Conservation (phyloP, 2,113 vertebrate species). For the human region DNA sequence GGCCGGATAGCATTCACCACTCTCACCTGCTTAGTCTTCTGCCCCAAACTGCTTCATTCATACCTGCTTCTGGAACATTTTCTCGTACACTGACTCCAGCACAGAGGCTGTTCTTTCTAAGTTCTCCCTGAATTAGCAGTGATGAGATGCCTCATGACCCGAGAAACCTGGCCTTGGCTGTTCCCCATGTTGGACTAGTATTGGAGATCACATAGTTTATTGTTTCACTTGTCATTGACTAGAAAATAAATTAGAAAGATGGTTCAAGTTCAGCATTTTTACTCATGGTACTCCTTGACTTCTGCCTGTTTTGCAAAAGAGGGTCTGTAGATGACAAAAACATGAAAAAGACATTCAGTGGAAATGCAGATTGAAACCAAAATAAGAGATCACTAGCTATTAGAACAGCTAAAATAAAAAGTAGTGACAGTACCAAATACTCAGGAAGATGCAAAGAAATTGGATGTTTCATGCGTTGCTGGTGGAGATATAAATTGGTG, state of each 20-base stretch:
- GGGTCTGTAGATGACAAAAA: background rate
- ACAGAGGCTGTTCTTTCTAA: background rate
- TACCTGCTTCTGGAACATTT: background rate
- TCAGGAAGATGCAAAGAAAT: background rate
- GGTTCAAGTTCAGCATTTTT: slow-evolving; percentile 56
- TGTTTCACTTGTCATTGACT: slow-evolving; percentile 36
- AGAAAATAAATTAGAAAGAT: slow-evolving; percentile 22
- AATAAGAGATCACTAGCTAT: background rate
- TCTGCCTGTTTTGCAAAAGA: background rate
- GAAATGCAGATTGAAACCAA: background rate
- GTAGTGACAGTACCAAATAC: background rate
- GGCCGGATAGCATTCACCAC: background rate
- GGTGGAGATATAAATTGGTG: background rate
- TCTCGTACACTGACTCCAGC: background rate
- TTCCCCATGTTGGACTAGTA: background rate
- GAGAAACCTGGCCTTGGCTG: background rate
- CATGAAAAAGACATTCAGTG: background rate
- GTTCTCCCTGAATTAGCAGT: background rate
- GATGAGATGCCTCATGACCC: background rate
- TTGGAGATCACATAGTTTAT: background rate
- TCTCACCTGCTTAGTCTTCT: background rate
- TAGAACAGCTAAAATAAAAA: background rate
- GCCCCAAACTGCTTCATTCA: background rate
- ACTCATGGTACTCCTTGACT: background rate
- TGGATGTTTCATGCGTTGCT: background rate